phyloP scores from a whole-genome alignment of 2,888 invertebrate species.

The Diarsia brunnea region DNA sequence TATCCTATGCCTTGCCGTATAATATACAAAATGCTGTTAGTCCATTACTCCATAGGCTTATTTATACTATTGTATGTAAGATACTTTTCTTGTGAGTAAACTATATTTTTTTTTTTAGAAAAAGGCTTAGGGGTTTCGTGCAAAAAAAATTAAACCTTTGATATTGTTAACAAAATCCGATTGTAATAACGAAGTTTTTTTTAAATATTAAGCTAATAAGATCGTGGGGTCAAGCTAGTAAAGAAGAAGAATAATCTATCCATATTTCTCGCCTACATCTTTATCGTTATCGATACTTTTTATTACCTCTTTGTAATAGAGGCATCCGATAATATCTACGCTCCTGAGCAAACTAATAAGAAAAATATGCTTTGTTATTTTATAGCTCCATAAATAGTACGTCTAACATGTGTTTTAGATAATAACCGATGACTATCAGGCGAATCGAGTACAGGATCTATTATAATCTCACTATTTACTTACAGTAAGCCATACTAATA shows the following conservation, averaged over 20 bases:
- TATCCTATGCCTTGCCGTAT: background rate
- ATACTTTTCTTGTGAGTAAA: too few relatives aligned
- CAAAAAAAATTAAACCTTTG: too few relatives aligned
- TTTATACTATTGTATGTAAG: too few relatives aligned
- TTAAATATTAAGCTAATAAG: too few relatives aligned
- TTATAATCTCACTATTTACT: conserved; percentile 4
- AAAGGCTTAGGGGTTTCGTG: too few relatives aligned
- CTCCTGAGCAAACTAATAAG: conserved; percentile 31
- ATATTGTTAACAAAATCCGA: too few relatives aligned
- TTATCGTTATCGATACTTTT: conserved; percentile 5
- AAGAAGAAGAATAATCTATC: background rate
- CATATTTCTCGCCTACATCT: background rate
- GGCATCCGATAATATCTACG: conserved; percentile 24
- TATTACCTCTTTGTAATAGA: conserved; percentile 19
- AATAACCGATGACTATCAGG: conserved; percentile 39
- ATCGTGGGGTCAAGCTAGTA: too few relatives aligned
- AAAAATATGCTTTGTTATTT: conserved; percentile 29
- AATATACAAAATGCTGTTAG: too few relatives aligned
- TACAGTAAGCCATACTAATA: background rate
- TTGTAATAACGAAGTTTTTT: too few relatives aligned
- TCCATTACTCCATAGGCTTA: background rate
- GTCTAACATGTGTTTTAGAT: conserved; percentile 41
- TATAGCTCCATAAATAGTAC: conserved; percentile 34
- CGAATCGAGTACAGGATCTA: conserved; percentile 19
- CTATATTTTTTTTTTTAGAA: too few relatives aligned